Evolutionary conservation across 2,888 invertebrate genomes (phyloP).

Genomic region (Tigriopus californicus): DNA sequence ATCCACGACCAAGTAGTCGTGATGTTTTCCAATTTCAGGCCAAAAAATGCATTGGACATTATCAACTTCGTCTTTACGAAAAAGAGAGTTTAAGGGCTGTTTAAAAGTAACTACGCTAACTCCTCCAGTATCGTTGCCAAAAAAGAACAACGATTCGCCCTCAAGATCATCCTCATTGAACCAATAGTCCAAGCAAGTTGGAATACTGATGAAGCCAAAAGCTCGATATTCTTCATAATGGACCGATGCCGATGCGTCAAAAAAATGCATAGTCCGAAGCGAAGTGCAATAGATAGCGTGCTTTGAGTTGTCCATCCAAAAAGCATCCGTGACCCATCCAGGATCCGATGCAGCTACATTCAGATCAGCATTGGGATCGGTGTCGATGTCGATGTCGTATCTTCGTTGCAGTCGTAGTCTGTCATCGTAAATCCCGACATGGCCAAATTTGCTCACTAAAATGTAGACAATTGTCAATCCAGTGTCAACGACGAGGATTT

Average conservation of each 20-base stretch:
- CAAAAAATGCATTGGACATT: conserved; percentile 14
- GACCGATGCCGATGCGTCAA: conserved; percentile 16
- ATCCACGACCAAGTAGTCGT: background rate
- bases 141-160: background rate
- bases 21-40: conserved; percentile 10
- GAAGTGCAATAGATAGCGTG: conserved; percentile 16
- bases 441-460: conserved; percentile 9
- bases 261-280: conserved; percentile 15
- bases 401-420: conserved; percentile 8
- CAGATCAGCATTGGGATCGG: conserved; percentile 13
- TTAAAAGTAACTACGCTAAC: background rate
- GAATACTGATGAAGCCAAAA: conserved; percentile 12
- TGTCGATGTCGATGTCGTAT: conserved; percentile 16
- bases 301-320: conserved; percentile 15
- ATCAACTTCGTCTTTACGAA: conserved; percentile 14
- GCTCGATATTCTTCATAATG: conserved; percentile 16
- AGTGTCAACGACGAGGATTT: conserved; percentile 4
- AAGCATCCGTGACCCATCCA: conserved; percentile 15
- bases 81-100: conserved; percentile 12
- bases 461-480: conserved; percentile 14
- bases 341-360: conserved; percentile 15
- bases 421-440: conserved; percentile 13
- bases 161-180: conserved; percentile 10
- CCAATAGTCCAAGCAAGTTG: conserved; percentile 6
- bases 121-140: conserved; percentile 12